Conservation (phyloP, 2,113 vertebrate species). For the Pseudois nayaur region DNA sequence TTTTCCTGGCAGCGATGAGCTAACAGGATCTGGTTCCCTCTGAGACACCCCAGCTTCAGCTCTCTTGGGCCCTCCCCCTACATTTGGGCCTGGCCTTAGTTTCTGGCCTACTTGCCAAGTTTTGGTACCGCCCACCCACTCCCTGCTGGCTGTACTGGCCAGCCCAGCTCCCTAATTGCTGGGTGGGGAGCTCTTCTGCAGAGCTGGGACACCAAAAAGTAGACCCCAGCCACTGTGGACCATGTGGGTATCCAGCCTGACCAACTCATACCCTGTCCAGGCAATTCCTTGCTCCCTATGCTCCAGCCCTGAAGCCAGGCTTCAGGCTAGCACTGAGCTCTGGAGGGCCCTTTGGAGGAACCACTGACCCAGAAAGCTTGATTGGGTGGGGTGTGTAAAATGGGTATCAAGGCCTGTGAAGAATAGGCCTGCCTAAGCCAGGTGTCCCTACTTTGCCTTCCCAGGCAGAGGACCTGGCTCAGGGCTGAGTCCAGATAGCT, state of each 20-base stretch:
- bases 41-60: neutral
- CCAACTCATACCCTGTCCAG: neutral
- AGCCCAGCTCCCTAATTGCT: slow-evolving; percentile 67
- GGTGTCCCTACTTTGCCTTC: neutral
- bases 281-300: neutral
- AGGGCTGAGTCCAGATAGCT: neutral
- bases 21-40: slow-evolving; percentile 34
- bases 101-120: slow-evolving; percentile 80
- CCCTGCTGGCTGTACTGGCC: slow-evolving; percentile 58
- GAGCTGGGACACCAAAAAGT: slow-evolving; percentile 19
- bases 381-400: neutral
- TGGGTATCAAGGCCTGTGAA: neutral
- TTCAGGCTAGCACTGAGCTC: neutral
- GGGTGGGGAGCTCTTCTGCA: slow-evolving; percentile 60
- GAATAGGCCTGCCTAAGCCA: neutral
- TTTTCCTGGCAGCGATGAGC: slow-evolving; percentile 49
- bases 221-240: neutral
- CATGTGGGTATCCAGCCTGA: neutral
- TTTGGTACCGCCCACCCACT: slow-evolving; percentile 76
- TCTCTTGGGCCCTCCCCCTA: neutral
- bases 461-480: neutral
- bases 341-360: neutral
- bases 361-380: neutral
- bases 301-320: neutral
- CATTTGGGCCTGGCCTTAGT: slow-evolving; percentile 67